A percentile compares a stretch with the other conserved stretches of the same genome.
These are phyloP conservation scores for Cryptocheilus praepositus DNA, from an alignment of 2,888 invertebrate species.

Conservation along the genomic window DNA sequence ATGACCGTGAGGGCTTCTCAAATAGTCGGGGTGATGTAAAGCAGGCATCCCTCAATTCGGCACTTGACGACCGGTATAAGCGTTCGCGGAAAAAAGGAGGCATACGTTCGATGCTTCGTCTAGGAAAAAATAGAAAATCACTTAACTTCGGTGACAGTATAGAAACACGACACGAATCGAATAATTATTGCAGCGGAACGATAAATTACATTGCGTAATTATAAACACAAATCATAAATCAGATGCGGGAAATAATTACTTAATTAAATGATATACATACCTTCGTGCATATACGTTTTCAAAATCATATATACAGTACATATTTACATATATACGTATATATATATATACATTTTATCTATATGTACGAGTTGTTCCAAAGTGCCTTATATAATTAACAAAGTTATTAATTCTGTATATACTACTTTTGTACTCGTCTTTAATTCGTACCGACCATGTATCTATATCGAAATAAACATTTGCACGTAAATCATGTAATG, in stretches of 20 bases:
- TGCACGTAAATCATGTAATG: conserved; percentile 37
- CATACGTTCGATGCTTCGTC: conserved; percentile 71
- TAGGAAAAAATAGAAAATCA: conserved; percentile 72
- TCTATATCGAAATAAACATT: conserved; percentile 46
- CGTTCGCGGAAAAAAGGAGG: conserved; percentile 71
- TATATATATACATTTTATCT: conserved; percentile 46
- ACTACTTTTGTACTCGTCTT: conserved; percentile 65
- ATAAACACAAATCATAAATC: conserved; percentile 21
- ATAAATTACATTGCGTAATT: conserved; percentile 73
- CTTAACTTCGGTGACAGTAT: conserved; percentile 72
- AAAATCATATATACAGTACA: conserved; percentile 29
- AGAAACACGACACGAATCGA: conserved; percentile 69
- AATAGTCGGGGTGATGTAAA: conserved; percentile 82
- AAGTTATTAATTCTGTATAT: conserved; percentile 61
- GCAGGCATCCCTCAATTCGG: conserved; percentile 86
- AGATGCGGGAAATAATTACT: conserved; percentile 37
- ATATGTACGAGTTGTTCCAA: conserved; percentile 68
- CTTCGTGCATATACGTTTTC: conserved; percentile 38
- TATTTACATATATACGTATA: conserved; percentile 25
- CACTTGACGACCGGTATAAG: conserved; percentile 72
- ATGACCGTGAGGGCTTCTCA: conserved; percentile 78
- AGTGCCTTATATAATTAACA: conserved; percentile 71
- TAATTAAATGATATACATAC: conserved; percentile 41
- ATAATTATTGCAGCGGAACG: conserved; percentile 72
- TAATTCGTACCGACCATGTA: conserved; percentile 52